Percentiles rank a stretch among this genome's conserved stretches.
phyloP scores from a whole-genome alignment of 1,140 invertebrate genomes.

The Schlechtendalia chinensis region DNA sequence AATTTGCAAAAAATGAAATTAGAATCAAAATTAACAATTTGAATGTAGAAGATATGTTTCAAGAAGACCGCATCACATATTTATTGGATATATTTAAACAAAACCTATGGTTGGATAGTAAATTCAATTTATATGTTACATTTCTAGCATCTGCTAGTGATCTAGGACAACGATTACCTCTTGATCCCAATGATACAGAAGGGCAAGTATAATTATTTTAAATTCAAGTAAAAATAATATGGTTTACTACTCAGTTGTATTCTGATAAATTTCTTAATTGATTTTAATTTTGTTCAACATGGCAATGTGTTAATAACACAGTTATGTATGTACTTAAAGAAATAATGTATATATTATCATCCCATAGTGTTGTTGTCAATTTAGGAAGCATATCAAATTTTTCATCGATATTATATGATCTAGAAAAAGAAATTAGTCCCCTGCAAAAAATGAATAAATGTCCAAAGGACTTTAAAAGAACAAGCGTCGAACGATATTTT shows the following conservation, averaged over 20 bases:
- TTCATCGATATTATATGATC: slow-evolving; percentile 68
- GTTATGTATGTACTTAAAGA: background rate
- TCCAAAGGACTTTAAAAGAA: slow-evolving; percentile 77
- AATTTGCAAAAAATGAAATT: slow-evolving; percentile 71
- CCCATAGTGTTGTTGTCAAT: slow-evolving; percentile 72
- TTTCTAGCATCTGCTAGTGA: slow-evolving; percentile 80
- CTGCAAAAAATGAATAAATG: slow-evolving; percentile 73
- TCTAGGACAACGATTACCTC: slow-evolving; percentile 75
- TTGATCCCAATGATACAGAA: slow-evolving; percentile 79
- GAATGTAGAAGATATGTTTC: slow-evolving; percentile 79
- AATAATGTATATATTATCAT: background rate
- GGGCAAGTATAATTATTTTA: slow-evolving; percentile 62
- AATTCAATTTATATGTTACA: slow-evolving; percentile 72
- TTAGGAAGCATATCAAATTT: slow-evolving; percentile 74
- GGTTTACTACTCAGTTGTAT: background rate
- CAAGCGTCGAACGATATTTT: slow-evolving; percentile 80
- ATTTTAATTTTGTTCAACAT: no score
- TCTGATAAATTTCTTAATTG: no score
- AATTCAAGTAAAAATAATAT: background rate
- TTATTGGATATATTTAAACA: slow-evolving; percentile 72
- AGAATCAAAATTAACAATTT: slow-evolving; percentile 86
- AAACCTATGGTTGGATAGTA: slow-evolving; percentile 61
- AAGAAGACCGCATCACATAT: slow-evolving; percentile 65
- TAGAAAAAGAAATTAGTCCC: slow-evolving; percentile 80
- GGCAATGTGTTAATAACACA: no score